Percentiles rank a stretch among this genome's conserved stretches.
phyloP scores from a whole-genome alignment of 2,113 vertebrate genomes.

The Corydoras maculifer region DNA sequence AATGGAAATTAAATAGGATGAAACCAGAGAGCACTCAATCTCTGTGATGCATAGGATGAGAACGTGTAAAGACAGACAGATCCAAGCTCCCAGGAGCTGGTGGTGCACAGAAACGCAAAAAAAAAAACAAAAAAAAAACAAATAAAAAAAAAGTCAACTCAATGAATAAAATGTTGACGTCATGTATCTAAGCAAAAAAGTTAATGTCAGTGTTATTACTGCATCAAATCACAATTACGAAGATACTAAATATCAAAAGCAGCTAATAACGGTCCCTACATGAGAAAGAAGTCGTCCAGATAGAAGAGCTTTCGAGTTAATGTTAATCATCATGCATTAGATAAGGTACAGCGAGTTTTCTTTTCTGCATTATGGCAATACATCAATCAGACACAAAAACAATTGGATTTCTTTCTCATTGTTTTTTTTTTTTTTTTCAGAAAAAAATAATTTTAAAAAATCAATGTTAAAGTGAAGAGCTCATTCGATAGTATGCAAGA shows the following conservation, averaged over 20 bases:
- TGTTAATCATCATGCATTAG: constrained; percentile 82
- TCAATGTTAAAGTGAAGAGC: constrained; percentile 55
- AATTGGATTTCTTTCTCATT: constrained; percentile 51
- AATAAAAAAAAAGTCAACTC: no score
- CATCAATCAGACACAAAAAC: constrained; percentile 90
- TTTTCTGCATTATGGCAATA: constrained; percentile 74
- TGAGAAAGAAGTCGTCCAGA: constrained; percentile 57
- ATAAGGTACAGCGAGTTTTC: constrained; percentile 71
- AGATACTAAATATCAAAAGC: no score
- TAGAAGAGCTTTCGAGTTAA: constrained; percentile 46
- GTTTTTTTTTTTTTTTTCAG: constrained; percentile 55
- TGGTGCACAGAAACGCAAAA: constrained; percentile 33
- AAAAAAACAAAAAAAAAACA: constrained; percentile 47
- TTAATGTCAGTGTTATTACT: no score
- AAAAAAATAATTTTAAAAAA: constrained; percentile 63
- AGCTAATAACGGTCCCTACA: constrained; percentile 44
- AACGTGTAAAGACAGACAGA: constrained; percentile 41
- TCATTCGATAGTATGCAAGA: constrained; percentile 77
- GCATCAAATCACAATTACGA: no score
- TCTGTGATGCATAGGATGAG: constrained; percentile 38
- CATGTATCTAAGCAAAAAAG: no score
- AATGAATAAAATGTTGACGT: no score
- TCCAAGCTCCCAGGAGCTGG: constrained; percentile 47
- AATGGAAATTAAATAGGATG: constrained; percentile 22
- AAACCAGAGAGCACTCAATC: constrained; percentile 4